Percentiles rank a stretch among this genome's conserved stretches.
phyloP scores from a whole-genome alignment of 2,888 invertebrate genomes.

The Hemithea aestivaria region DNA sequence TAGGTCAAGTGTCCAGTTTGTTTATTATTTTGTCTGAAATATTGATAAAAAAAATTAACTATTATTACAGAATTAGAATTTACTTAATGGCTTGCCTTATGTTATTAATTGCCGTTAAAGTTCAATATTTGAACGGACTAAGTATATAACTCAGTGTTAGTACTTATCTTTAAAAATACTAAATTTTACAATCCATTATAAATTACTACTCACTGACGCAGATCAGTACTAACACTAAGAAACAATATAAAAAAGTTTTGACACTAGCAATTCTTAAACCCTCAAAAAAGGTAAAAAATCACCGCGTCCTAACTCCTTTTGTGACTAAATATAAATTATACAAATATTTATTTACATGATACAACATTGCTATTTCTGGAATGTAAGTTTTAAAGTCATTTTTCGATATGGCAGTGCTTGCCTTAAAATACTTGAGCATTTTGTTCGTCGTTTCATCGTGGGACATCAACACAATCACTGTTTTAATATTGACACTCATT shows the following conservation, averaged over 20 bases:
- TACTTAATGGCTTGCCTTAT: too few relatives aligned
- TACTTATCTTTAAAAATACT: constrained; percentile 33
- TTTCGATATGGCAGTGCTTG: constrained; percentile 64
- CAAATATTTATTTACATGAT: constrained; percentile 36
- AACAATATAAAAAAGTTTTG: constrained; percentile 52
- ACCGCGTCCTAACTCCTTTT: constrained; percentile 13
- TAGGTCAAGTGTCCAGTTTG: too few relatives aligned
- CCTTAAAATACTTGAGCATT: constrained; percentile 76
- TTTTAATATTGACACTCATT: constrained; percentile 31
- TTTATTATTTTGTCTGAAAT: too few relatives aligned
- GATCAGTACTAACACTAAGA: constrained; percentile 50
- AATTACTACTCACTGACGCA: constrained; percentile 25
- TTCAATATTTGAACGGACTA: too few relatives aligned
- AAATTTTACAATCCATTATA: constrained; percentile 27
- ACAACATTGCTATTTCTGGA: constrained; percentile 46
- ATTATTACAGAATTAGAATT: too few relatives aligned
- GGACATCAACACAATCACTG: constrained; percentile 78
- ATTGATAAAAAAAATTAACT: too few relatives aligned
- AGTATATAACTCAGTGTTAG: too few relatives aligned
- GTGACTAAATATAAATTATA: constrained; percentile 40
- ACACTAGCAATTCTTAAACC: background rate
- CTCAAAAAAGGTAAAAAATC: too few relatives aligned
- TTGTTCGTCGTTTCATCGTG: constrained; percentile 55
- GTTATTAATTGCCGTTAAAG: too few relatives aligned
- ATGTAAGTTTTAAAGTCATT: constrained; percentile 41